These are phyloP conservation scores for Erynnis tages DNA, from an alignment of 2,888 invertebrate genomes.

Conservation along the genomic window DNA sequence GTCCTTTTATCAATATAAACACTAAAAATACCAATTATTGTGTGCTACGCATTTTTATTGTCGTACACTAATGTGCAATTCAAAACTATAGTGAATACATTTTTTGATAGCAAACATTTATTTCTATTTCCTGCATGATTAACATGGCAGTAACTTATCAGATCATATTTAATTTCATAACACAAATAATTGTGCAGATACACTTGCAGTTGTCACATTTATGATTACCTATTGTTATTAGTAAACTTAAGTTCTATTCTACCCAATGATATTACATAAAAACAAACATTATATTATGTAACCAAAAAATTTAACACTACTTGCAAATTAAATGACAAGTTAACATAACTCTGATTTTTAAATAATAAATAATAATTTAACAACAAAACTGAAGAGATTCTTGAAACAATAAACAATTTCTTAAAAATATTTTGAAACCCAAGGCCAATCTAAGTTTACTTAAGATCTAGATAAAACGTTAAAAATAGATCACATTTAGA, in stretches of 20 bases:
- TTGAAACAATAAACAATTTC: background rate
- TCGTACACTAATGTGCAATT: background rate
- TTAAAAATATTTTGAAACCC: slow-evolving; percentile 25
- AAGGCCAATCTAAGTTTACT: slow-evolving; percentile 20
- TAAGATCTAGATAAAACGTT: slow-evolving; percentile 24
- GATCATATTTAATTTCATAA: too few species aligned
- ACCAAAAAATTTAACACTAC: background rate
- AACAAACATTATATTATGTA: background rate
- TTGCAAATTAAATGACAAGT: slow-evolving; percentile 3
- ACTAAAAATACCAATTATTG: background rate
- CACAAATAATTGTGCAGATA: slow-evolving; percentile 2
- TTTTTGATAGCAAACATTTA: slow-evolving; percentile 2
- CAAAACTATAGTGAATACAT: background rate
- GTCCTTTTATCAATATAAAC: too few species aligned
- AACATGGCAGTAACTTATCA: background rate
- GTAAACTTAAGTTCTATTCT: slow-evolving; percentile 2
- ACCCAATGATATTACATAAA: background rate
- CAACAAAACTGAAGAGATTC: slow-evolving; percentile 15
- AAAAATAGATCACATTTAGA: slow-evolving; percentile 30
- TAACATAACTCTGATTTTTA: slow-evolving; percentile 10
- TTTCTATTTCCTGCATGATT: background rate
- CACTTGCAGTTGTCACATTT: slow-evolving; percentile 4
- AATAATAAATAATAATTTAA: too few species aligned
- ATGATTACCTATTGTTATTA: background rate
- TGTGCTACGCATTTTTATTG: background rate